Evolutionary conservation across 2,888 invertebrate genomes (phyloP), one percentile per base, ranked within the genome.

Genomic region (Trimorus sp.): DNA sequence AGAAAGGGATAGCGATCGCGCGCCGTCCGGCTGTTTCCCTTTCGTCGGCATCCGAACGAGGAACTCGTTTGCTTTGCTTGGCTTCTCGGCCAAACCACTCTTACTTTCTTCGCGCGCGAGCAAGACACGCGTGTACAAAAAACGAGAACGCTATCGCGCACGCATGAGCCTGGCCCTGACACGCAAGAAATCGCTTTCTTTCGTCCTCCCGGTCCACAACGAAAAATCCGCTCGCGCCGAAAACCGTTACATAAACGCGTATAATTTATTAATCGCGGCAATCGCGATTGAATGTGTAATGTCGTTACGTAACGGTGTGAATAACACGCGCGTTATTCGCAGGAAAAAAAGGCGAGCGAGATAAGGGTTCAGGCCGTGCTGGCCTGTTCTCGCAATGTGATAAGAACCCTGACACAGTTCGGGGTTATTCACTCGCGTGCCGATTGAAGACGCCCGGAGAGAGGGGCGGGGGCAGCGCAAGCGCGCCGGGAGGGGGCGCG

Each of bases 361-460:
- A 90, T 90, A 90, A 90, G 89, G 86, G 86, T 86, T 85, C 87
- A 85, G 79, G 76, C 76, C 42, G 75, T 49, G 65, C 63, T 69
- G 79, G 79, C 63, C 53, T 59, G 70, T 71, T 73, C 75, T 45
- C 62, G 85, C 76, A 79, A 65, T 65, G 79, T 84, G 90, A 90
- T 90, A 91, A 90, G 88, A 90, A 88, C 85, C 82, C 86, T 86
- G 91, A 90, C 91, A 90, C 88, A 83, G 86, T 90, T 90, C 84
- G 90, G 89, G 91, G 91, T 91, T 90, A 87, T 91, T 91, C 90
- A 91, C 91, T 89, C 90, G 89, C 87, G 87, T 87, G 88, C 51
- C 69, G 78, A 75, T 53, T 59, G 59, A 56, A 79, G 68, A n/a
- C 66, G 40, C 12, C 6, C 14, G 62, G 11, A 48, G 62, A 14